A percentile compares a stretch with the other conserved stretches of the same genome.
These are phyloP conservation scores for Graptemys geographica DNA, from an alignment of 2,797 vertebrate genomes.

Conservation along the genomic window DNA sequence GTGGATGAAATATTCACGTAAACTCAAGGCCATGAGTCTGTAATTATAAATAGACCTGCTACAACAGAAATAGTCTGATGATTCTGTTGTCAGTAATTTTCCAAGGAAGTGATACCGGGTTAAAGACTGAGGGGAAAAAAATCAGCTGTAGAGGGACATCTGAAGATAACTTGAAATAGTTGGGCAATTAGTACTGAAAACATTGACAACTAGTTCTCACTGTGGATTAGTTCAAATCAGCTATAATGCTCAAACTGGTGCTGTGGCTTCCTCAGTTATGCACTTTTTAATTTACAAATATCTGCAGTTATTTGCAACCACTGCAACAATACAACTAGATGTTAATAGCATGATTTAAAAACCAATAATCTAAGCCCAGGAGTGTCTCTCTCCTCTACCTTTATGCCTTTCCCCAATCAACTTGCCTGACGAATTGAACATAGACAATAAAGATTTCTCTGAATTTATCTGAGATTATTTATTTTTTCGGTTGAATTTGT, in stretches of 20 bases:
- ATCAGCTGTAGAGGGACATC: constrained; percentile 22
- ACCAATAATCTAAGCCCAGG: background rate
- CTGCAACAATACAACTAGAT: background rate
- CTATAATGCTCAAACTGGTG: background rate
- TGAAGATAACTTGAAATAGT: constrained; percentile 28
- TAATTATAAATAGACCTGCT: constrained; percentile 79
- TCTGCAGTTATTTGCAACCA: background rate
- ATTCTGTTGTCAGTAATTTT: constrained; percentile 57
- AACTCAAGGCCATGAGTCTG: constrained; percentile 74
- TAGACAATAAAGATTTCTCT: background rate
- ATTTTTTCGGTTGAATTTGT: background rate
- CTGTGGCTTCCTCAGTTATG: background rate
- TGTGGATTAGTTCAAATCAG: background rate
- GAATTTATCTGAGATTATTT: background rate
- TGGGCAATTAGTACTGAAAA: background rate
- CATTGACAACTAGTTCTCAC: background rate
- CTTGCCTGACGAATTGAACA: background rate
- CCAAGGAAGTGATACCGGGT: constrained; percentile 19
- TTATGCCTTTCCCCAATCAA: background rate
- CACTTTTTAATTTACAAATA: background rate
- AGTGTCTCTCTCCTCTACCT: background rate
- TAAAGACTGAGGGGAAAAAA: constrained; percentile 11
- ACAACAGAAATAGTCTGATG: constrained; percentile 71
- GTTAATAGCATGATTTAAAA: background rate
- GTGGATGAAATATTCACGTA: constrained; percentile 82